Percentiles rank a stretch among this genome's conserved stretches.
phyloP scores from a whole-genome alignment of 2,113 vertebrate genomes.

The Cinclus mexicanus region DNA sequence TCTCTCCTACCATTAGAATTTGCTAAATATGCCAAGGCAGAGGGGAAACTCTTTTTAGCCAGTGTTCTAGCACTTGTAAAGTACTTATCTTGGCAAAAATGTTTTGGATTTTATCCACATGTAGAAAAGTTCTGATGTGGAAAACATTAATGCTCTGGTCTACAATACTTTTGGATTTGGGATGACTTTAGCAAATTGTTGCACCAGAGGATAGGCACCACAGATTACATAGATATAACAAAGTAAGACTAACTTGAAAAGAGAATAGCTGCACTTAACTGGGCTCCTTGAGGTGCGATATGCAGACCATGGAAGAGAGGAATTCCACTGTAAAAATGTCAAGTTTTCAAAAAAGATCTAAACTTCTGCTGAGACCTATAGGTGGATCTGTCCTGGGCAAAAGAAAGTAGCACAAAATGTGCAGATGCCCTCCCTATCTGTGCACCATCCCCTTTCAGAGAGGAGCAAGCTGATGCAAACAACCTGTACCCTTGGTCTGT shows the following conservation, averaged over 20 bases:
- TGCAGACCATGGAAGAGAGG: background rate
- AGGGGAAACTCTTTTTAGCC: background rate
- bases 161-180: background rate
- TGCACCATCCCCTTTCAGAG: background rate
- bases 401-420: background rate
- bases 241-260: background rate
- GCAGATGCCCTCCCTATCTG: background rate
- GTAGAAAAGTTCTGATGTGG: background rate
- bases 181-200: background rate
- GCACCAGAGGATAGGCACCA: background rate
- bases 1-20: background rate
- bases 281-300: background rate
- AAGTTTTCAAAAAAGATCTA: background rate
- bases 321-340: background rate
- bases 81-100: background rate
- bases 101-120: background rate
- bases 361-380: accelerated
- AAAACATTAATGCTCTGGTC: background rate
- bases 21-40: background rate
- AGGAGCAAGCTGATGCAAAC: background rate
- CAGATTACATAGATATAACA: background rate
- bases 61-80: background rate
- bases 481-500: background rate
- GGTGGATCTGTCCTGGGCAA: background rate
- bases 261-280: background rate